phyloP scores from a whole-genome alignment of 1,140 invertebrate genomes.

The Rhizoglyphus robini region DNA sequence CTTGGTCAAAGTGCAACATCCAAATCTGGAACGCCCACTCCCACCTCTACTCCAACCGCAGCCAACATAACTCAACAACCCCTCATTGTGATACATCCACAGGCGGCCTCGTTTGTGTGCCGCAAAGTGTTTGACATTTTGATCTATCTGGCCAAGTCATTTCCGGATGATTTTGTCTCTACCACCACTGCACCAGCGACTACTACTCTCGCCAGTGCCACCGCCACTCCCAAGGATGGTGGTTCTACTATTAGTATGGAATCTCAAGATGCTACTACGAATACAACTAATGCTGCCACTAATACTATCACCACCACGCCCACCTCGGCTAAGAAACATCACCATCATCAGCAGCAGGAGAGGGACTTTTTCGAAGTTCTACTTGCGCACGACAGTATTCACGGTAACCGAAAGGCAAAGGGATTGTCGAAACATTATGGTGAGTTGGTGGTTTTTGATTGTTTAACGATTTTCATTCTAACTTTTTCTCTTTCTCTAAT shows the following conservation, averaged over 20 bases:
- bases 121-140: conserved; percentile 65
- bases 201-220: conserved; percentile 34
- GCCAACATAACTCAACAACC: conserved; percentile 26
- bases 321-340: background rate
- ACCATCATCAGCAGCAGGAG: background rate
- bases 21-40: background rate
- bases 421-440: background rate
- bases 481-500: too few species aligned
- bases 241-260: too few species aligned
- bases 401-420: background rate
- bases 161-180: conserved; percentile 65
- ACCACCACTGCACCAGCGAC: conserved; percentile 35
- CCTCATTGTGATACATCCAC: conserved; percentile 64
- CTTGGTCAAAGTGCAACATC: conserved; percentile 19
- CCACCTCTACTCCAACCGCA: background rate
- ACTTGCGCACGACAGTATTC: background rate
- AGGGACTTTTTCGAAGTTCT: background rate
- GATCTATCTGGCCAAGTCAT: conserved; percentile 66
- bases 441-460: background rate
- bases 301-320: too few species aligned
- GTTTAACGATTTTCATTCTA: background rate
- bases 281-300: too few species aligned
- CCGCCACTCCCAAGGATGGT: conserved; percentile 12
- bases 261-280: background rate
- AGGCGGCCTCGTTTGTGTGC: conserved; percentile 62